phyloP scores from a whole-genome alignment of 1,140 invertebrate species.

The Hetaerina americana region DNA sequence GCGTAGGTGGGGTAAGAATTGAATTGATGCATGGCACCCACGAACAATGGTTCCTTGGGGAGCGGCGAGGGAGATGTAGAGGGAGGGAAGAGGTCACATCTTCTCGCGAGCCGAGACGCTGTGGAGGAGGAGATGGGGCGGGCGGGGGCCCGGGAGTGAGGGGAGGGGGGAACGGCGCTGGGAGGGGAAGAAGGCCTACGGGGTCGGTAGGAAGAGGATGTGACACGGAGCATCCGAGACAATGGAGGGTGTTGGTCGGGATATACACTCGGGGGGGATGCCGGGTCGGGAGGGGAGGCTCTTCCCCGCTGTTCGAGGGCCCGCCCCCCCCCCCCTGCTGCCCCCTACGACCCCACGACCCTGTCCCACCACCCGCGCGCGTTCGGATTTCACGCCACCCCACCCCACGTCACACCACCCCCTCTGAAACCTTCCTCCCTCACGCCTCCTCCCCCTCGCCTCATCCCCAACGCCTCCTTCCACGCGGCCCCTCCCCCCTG shows the following conservation, averaged over 20 bases:
- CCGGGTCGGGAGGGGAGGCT: neutral
- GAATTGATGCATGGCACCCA: neutral
- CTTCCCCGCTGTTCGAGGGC: too few relatives aligned
- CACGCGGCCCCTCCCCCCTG: too few relatives aligned
- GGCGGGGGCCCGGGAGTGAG: too few relatives aligned
- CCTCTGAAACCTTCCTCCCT: too few relatives aligned
- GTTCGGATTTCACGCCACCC: neutral
- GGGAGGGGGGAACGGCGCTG: too few relatives aligned
- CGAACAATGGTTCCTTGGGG: neutral
- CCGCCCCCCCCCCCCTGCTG: too few relatives aligned
- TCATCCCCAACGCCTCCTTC: too few relatives aligned
- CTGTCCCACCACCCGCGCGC: neutral
- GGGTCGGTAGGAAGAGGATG: neutral
- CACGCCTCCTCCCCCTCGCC: too few relatives aligned
- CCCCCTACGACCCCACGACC: too few relatives aligned
- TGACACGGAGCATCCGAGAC: neutral
- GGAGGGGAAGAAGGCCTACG: too few relatives aligned
- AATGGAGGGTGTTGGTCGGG: neutral
- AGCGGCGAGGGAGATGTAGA: neutral
- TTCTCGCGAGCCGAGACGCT: too few relatives aligned
- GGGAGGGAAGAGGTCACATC: neutral
- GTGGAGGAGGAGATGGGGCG: too few relatives aligned
- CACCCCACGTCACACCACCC: neutral
- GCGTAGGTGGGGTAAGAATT: neutral
- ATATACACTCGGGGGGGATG: neutral